phyloP scores from a whole-genome alignment of 2,797 vertebrate genomes.

The Fundulus diaphanus region DNA sequence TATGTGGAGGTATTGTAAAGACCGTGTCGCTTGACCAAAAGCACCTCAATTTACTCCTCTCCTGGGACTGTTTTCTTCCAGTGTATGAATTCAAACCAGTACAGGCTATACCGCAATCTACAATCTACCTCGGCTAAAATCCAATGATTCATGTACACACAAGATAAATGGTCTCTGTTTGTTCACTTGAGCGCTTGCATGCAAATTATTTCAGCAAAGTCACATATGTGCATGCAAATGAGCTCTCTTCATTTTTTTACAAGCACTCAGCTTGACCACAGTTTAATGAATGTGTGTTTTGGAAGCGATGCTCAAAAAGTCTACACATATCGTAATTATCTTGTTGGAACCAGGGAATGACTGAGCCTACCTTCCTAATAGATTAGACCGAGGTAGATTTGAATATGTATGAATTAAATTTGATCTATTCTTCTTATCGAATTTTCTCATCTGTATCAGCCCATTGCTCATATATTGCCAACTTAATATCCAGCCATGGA shows the following conservation, averaged over 20 bases:
- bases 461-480: not conserved
- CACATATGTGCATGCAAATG: constrained; percentile 35
- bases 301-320: not conserved
- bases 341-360: constrained; percentile 2
- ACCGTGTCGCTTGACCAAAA: constrained; percentile 38
- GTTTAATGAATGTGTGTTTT: constrained; percentile 2
- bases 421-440: not conserved
- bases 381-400: not conserved
- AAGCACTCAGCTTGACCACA: constrained; percentile 5
- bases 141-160: constrained; percentile 26
- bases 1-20: constrained; percentile 35
- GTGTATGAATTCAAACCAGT: constrained; percentile 2
- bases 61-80: constrained; percentile 8
- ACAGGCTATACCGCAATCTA: constrained; percentile 7
- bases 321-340: constrained; percentile 1
- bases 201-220: constrained; percentile 42
- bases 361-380: not conserved
- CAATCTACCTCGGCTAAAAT: constrained; percentile 30
- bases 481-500: not conserved
- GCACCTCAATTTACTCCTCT: constrained; percentile 16
- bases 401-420: not conserved
- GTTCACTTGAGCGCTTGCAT: constrained; percentile 35
- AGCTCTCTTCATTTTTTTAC: not conserved
- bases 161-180: constrained; percentile 41
- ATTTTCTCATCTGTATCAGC: not conserved